phyloP scores from a whole-genome alignment of 2,113 vertebrate species.

The Rhagologus leucostigma region DNA sequence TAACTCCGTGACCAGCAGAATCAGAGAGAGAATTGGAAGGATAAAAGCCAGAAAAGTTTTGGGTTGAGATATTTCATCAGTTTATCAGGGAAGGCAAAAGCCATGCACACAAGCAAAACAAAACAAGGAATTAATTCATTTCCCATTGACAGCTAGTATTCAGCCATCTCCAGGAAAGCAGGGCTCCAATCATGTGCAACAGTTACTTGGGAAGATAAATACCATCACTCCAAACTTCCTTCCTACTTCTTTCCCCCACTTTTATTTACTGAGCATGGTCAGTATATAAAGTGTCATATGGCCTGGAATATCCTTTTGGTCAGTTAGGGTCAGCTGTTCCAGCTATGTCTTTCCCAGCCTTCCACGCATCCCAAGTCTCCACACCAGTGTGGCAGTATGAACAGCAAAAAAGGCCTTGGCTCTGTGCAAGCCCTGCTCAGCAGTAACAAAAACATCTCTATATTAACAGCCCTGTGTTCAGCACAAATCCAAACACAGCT shows the following conservation, averaged over 20 bases:
- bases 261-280: not conserved
- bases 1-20: too few relatives aligned
- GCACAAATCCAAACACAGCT: not conserved
- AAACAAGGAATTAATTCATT: not conserved
- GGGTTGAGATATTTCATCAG: not conserved
- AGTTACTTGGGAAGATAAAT: not conserved
- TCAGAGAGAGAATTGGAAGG: accelerated
- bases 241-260: not conserved
- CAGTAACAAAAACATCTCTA: not conserved
- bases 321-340: not conserved
- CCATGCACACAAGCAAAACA: not conserved
- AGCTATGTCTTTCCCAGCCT: not conserved
- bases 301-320: not conserved
- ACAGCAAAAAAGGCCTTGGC: not conserved
- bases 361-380: not conserved
- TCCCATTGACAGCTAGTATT: not conserved
- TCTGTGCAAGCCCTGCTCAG: not conserved
- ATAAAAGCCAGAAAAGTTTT: not conserved
- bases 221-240: not conserved
- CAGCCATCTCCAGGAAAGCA: not conserved
- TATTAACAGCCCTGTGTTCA: not conserved
- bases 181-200: too few relatives aligned
- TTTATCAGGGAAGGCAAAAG: not conserved
- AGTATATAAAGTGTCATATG: not conserved
- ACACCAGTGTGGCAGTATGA: accelerated